Evolutionary conservation across 1,140 invertebrate genomes (phyloP), one percentile per base, ranked within the genome.

Genomic region (Theocolax elegans): DNA sequence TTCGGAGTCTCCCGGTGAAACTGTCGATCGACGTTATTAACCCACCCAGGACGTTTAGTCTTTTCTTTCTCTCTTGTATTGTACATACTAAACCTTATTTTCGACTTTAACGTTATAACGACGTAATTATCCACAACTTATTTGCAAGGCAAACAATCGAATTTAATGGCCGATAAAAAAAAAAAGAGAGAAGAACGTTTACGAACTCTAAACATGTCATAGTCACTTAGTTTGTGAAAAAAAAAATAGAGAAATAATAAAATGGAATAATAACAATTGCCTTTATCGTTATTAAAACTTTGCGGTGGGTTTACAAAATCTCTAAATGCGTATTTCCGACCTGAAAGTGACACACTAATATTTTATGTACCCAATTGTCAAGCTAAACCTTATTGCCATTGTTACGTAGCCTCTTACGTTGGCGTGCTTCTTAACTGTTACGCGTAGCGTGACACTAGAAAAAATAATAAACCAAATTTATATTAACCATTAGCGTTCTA

Each of bases 1-100:
- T n/a, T n/a, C 27, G 27, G 49, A 40, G 19, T n/a, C n/a, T n/a
- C n/a, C 44, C 54, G 54, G 31, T 49, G n/a, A 17, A 49, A 67
- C 44, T 29, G 53, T 58, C 42, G 15, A 56, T 67, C 53, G 64
- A 15, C 38, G 23, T 6, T 29, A 25, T 19, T 31, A 29, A 46
- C 59, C 71, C 68, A 71, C 65, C 71, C 72, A 70, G 67, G 63
- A 72, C 69, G 65, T 35, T 35, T 35, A 6, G 4, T 35, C 31
- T 35, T 35, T 35, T 35, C 10, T n/a, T n/a, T n/a, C n/a, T n/a
- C n/a, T n/a, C n/a, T n/a, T n/a, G n/a, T 9, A 49, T 13, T 17
- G 31, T 29, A 13, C 44, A 21, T 23, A 19, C 31, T 71, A 75
- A 72, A 77, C 29, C 21, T 38, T 44, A 44, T 44, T 59, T 27